Evolutionary conservation across 2,113 vertebrate species (phyloP).

Genomic region (Uropsilus gracilis): DNA sequence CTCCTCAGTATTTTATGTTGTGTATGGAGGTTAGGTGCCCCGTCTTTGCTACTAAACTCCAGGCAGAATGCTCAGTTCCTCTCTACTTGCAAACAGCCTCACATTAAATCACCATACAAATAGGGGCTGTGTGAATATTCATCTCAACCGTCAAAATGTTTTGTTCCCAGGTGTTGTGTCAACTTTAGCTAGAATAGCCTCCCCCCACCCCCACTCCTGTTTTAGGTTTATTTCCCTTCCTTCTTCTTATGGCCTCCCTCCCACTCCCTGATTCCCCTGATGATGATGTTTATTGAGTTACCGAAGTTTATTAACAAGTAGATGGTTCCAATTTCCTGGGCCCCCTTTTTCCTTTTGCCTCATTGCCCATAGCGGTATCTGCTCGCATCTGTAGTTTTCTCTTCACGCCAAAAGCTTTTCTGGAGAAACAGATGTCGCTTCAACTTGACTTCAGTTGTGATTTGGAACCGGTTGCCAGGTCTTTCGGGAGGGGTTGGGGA

Average conservation of each 20-base stretch:
- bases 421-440: slow-evolving; percentile 62
- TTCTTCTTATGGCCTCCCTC: neutral
- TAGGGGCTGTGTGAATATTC: neutral
- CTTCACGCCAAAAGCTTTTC: slow-evolving; percentile 29
- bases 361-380: neutral
- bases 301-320: neutral
- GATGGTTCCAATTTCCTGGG: neutral
- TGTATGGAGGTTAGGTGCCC: neutral
- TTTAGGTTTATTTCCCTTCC: neutral
- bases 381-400: slow-evolving; percentile 45
- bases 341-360: neutral
- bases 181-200: neutral
- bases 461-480: slow-evolving; percentile 47
- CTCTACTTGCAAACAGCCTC: neutral
- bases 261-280: neutral
- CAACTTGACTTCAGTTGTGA: slow-evolving; percentile 38
- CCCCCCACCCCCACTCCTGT: no score
- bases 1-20: neutral
- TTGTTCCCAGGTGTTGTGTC: neutral
- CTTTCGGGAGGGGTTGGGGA: slow-evolving; percentile 32
- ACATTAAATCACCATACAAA: neutral
- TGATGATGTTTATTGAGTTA: neutral
- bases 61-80: neutral
- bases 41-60: neutral
- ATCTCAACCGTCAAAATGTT: neutral